Evolutionary conservation across 2,113 vertebrate genomes (phyloP), one percentile per base, ranked within the genome.

Genomic region (Gadus chalcogrammus): DNA sequence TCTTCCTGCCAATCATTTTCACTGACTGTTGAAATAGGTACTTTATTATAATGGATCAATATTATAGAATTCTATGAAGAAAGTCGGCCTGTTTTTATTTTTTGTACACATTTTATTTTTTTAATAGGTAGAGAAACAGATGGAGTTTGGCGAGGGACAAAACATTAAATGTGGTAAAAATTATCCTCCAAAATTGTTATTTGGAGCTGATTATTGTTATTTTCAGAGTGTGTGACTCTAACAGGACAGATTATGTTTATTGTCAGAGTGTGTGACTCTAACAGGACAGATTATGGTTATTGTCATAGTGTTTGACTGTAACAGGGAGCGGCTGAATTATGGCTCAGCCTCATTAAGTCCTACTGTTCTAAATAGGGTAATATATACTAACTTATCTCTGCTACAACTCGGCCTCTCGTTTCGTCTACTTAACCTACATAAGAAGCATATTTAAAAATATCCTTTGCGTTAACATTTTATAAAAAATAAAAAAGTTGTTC

Each of bases 151-250:
- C 71, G 76, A 65, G 79, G 74, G 79, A 73, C 83, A 79, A 83
- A 82, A 79, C 79, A 76, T 48, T 20, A 66, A 83, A 88, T 84
- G 76, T 86, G 87, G 78, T 73, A 71, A 75, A 83, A 88, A 86
- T 88, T 88, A 89, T 86, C 79, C 78, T 87, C 85, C 87, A 88
- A 88, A 87, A 85, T 82, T 89, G 87, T 88, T 88, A 87, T 87
- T 86, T 89, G 78, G 79, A 90, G 85, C 84, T 89, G 84, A 90
- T 90, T 90, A 84, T 88, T 89, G 83, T 89, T 90, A 85, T 88
- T 88, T 87, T 88, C 87, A 81, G 82, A 82, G 84, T 82, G 85
- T 88, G 86, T 85, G 78, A 52, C 80, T 69, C 84, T 85, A 72
- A 31, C 56, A n/a, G 78, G 53, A 66, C 67, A 13, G 84, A 90